Conservation (phyloP, 2,888 invertebrate species). For the Tachina fera region DNA sequence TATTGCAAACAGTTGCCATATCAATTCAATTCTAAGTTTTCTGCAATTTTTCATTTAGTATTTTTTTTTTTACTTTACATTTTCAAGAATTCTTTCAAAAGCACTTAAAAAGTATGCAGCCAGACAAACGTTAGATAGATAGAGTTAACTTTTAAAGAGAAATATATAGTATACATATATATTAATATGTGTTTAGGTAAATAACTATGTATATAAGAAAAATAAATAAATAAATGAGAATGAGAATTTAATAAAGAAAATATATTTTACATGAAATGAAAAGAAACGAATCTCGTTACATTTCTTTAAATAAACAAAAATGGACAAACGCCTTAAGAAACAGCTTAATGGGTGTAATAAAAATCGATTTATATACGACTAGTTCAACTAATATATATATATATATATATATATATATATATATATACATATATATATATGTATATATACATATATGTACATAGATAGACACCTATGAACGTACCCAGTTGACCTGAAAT, state of each 20-base stretch:
- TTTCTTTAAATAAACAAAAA: not conserved
- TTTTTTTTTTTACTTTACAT: not conserved
- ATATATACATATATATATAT: too few species aligned
- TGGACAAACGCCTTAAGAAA: not conserved
- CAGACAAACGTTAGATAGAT: not conserved
- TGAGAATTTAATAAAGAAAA: constrained; percentile 41
- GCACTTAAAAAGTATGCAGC: constrained; percentile 41
- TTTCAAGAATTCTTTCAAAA: constrained; percentile 14
- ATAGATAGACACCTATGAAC: too few species aligned
- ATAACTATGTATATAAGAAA: too few species aligned
- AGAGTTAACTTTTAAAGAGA: not conserved
- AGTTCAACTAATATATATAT: too few species aligned
- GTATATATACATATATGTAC: too few species aligned
- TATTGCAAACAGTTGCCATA: constrained; percentile 53
- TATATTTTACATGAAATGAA: constrained; percentile 3
- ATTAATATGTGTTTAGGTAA: not conserved
- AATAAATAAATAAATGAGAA: too few species aligned
- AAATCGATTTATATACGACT: too few species aligned
- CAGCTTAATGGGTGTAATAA: not conserved
- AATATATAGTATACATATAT: not conserved
- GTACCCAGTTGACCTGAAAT: too few species aligned
- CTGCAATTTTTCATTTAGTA: constrained; percentile 5
- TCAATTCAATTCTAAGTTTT: constrained; percentile 25
- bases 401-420: too few species aligned
- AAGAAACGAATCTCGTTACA: constrained; percentile 1